phyloP scores from a whole-genome alignment of 2,113 vertebrate species.

The Eurystomus gularis region DNA sequence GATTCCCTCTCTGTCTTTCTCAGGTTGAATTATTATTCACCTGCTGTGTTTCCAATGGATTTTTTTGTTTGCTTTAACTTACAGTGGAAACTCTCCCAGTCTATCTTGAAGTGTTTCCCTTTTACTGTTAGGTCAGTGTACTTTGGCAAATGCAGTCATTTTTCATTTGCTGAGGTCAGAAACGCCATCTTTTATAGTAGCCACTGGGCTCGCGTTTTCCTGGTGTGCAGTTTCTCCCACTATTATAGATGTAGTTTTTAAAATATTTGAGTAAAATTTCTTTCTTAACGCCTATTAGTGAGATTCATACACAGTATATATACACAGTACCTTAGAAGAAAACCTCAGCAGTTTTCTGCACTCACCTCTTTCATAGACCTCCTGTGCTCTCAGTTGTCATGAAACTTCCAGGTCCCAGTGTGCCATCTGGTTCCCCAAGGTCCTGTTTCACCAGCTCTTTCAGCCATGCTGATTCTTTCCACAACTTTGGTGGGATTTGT shows the following conservation, averaged over 20 bases:
- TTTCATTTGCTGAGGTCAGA: not conserved
- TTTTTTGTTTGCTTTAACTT: not conserved
- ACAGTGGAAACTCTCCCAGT: not conserved
- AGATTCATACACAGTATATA: not conserved
- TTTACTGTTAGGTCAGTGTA: not conserved
- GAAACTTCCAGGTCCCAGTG: not conserved
- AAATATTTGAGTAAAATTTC: not conserved
- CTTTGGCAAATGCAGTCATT: not conserved
- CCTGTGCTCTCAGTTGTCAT: not conserved
- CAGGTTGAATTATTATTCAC: not conserved
- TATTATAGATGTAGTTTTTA: not conserved
- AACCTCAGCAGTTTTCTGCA: not conserved
- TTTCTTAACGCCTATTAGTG: not conserved
- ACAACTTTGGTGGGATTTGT: not conserved
- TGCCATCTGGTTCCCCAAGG: not conserved
- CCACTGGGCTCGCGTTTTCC: not conserved
- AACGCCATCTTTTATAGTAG: not conserved
- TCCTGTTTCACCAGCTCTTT: not conserved
- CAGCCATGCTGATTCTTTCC: not conserved
- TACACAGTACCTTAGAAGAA: not conserved
- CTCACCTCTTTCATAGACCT: not conserved
- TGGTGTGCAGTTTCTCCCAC: not conserved
- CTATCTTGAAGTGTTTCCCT: not conserved
- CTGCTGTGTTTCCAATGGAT: not conserved
- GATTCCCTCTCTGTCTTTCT: not conserved